These are phyloP conservation scores for Emydocephalus ijimae DNA, from an alignment of 2,113 vertebrate species.

Conservation along the genomic window DNA sequence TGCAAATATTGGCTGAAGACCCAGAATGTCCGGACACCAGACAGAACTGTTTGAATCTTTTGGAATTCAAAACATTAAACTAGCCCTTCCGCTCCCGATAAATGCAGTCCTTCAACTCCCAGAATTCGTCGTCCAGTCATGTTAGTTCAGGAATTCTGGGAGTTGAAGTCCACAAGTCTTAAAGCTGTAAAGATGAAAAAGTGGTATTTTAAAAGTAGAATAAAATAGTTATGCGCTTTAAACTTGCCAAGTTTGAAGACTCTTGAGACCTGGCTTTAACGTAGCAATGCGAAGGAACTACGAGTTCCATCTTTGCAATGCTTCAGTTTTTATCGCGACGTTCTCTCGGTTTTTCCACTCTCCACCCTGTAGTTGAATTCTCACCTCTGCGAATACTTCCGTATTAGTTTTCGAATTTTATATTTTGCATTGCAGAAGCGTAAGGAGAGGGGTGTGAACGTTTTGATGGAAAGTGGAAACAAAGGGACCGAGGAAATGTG, in stretches of 20 bases:
- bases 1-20: neutral
- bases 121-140: too few species aligned
- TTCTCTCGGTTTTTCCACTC: neutral
- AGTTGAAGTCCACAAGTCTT: too few species aligned
- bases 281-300: neutral
- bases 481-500: neutral
- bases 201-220: too few species aligned
- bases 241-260: too few species aligned
- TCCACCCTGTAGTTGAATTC: neutral
- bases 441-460: neutral
- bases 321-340: neutral
- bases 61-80: neutral
- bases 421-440: neutral
- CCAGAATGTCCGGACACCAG: neutral
- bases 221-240: too few species aligned
- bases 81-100: neutral
- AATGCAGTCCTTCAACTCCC: neutral
- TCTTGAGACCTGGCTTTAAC: neutral
- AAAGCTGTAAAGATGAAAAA: too few species aligned
- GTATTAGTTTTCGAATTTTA: neutral
- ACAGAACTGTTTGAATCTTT: neutral
- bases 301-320: neutral
- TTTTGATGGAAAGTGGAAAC: neutral
- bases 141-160: too few species aligned
- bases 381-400: neutral